Evolutionary conservation across 2,113 vertebrate genomes (phyloP).

Genomic region (Ovibos moschatus): DNA sequence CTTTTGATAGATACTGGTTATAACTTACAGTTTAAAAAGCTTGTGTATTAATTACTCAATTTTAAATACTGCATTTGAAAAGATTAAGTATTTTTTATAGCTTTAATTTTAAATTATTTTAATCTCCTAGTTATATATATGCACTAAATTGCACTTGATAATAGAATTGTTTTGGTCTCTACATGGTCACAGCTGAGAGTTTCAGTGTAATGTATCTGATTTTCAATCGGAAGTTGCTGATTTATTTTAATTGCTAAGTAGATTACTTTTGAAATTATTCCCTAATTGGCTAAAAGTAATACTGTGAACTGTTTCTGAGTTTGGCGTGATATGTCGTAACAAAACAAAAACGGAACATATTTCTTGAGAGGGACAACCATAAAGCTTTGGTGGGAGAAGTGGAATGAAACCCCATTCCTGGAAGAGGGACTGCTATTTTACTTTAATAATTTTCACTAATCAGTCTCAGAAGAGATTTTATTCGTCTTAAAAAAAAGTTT

Average conservation of each 20-base stretch:
- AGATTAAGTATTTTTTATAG: background rate
- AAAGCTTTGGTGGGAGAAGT: background rate
- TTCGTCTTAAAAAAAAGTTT: background rate
- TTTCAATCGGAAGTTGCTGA: background rate
- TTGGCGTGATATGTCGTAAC: background rate
- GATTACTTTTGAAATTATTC: slow-evolving; percentile 16
- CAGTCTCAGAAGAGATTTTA: slow-evolving; percentile 8
- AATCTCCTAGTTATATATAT: background rate
- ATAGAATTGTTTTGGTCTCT: slow-evolving; percentile 34
- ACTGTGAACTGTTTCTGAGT: background rate
- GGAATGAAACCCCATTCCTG: background rate
- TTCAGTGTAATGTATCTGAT: background rate
- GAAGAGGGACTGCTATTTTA: slow-evolving; percentile 3
- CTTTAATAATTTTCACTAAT: slow-evolving; percentile 20
- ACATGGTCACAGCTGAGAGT: background rate
- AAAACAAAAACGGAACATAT: slow-evolving; percentile 13
- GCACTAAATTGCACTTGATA: background rate
- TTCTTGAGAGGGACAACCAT: background rate
- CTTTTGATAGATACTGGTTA: slow-evolving; percentile 20
- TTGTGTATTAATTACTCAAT: background rate
- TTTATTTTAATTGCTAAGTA: slow-evolving; percentile 32
- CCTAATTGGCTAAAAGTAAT: slow-evolving; percentile 12
- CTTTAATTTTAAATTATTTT: slow-evolving; percentile 25
- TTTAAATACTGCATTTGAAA: slow-evolving; percentile 20
- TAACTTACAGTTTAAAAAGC: background rate